Base-by-base conservation (phyloP, 1,140 invertebrate genomes). In the Triops longicaudatus region DNA sequence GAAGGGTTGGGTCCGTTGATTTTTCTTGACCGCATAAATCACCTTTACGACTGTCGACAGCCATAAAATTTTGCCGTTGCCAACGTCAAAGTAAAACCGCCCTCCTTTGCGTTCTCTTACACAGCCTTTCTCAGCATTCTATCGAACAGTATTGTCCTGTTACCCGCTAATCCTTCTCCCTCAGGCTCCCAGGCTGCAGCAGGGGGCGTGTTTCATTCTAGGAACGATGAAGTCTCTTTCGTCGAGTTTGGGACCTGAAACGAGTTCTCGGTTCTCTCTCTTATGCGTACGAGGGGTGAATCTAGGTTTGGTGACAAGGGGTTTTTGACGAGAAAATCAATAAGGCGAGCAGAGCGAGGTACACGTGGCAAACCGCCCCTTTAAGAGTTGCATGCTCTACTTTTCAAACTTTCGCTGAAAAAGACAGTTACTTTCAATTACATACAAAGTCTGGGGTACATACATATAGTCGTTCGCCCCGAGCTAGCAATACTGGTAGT, bases 11-110 rank as follows among this genome's bases (percentile, higher is more conserved):
- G 17, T 63, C 22, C 50, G 50, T 63, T 63, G 50, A 63, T 63
- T 63, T 14, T 63, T 63, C 50, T 63, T 63, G 50, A 63, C 50
- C 50, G 50, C 50, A 63, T 63, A 63, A 63, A 63, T 63, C 50
- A 63, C 50, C 10, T 63, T 63, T 63, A 63, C 50, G 50, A 63
- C 50, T 63, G 50, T 63, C 50, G 50, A 63, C 50, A 63, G 50
- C 50, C 50, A 63, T 63, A 63, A 63, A 63, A 63, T 63, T 63
- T 14, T 22, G 22, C 50, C 50, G 50, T 63, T 63, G 22, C 31
- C 50, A 63, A 63, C 22, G 50, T 63, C 50, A 22, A 63, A 63
- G 50, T 63, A 63, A 22, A 63, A 17, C 50, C 17, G 17, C 22
- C 50, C 22, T 63, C 22, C 22, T 22, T 9, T n/a, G 14, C 50